Conservation (phyloP, 2,113 vertebrate species). For the Catagonus wagneri region DNA sequence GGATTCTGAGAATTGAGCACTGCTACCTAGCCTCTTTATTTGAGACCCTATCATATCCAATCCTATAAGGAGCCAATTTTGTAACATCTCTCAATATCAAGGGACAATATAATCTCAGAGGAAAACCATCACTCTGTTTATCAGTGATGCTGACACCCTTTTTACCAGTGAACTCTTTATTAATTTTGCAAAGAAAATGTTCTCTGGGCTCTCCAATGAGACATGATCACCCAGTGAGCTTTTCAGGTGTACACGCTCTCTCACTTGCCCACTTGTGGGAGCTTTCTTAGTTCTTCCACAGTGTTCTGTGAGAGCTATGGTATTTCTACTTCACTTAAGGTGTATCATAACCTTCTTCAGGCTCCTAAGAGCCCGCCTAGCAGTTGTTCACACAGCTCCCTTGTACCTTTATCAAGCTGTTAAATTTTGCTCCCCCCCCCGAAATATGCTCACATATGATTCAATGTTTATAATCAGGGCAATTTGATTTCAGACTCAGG, state of each 20-base stretch:
- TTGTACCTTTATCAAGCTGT: neutral
- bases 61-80: neutral
- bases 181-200: constrained; percentile 25
- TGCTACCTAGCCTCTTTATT: neutral
- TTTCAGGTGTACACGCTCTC: neutral
- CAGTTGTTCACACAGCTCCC: neutral
- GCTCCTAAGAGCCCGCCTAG: neutral
- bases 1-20: neutral
- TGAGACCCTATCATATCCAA: neutral
- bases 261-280: neutral
- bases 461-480: neutral
- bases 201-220: neutral
- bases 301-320: neutral
- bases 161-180: neutral
- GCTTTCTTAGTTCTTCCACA: neutral
- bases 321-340: neutral
- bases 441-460: neutral
- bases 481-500: neutral
- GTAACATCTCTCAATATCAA: neutral
- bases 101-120: neutral
- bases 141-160: neutral
- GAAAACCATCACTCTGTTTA: neutral
- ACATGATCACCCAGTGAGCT: neutral
- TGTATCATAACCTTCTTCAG: neutral
- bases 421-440: neutral